Conservation (phyloP, 2,888 invertebrate species). For the Drosophila peninsularis region DNA sequence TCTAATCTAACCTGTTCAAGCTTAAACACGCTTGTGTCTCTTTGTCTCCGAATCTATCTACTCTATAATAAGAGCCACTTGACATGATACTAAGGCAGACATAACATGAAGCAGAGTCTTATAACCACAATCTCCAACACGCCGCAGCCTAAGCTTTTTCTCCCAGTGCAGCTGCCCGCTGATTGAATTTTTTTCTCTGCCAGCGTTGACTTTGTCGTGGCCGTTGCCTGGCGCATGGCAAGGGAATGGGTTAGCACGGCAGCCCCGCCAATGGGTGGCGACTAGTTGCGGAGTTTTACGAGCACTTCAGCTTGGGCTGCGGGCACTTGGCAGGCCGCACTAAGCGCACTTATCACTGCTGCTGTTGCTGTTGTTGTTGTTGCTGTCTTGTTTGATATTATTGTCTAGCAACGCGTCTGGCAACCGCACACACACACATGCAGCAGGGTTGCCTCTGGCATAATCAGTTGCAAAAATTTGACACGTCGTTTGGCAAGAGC, state of each 20-base stretch:
- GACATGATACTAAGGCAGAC: no score
- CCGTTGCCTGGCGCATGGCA: constrained; percentile 46
- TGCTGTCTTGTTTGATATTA: constrained; percentile 73
- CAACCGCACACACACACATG: constrained; percentile 23
- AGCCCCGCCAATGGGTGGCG: not conserved
- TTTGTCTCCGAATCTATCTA: no score
- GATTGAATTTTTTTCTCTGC: constrained; percentile 67
- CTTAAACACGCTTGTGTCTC: no score
- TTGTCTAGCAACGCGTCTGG: constrained; percentile 78
- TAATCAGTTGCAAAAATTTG: constrained; percentile 75
- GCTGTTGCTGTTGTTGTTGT: constrained; percentile 26
- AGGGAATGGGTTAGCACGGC: constrained; percentile 48
- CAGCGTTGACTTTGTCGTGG: constrained; percentile 31
- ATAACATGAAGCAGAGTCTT: no score
- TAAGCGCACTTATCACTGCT: constrained; percentile 24
- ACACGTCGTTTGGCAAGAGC: constrained; percentile 49
- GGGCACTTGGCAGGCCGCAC: constrained; percentile 65
- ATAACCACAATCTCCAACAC: no score
- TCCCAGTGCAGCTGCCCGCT: constrained; percentile 46
- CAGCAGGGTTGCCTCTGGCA: constrained; percentile 47
- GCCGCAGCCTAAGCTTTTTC: not conserved
- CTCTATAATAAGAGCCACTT: no score
- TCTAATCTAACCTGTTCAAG: no score
- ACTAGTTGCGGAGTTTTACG: constrained; percentile 1
- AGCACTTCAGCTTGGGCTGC: constrained; percentile 48